These are phyloP conservation scores for Acestrorhynchus altus DNA, from an alignment of 2,797 vertebrate species.

Conservation along the genomic window DNA sequence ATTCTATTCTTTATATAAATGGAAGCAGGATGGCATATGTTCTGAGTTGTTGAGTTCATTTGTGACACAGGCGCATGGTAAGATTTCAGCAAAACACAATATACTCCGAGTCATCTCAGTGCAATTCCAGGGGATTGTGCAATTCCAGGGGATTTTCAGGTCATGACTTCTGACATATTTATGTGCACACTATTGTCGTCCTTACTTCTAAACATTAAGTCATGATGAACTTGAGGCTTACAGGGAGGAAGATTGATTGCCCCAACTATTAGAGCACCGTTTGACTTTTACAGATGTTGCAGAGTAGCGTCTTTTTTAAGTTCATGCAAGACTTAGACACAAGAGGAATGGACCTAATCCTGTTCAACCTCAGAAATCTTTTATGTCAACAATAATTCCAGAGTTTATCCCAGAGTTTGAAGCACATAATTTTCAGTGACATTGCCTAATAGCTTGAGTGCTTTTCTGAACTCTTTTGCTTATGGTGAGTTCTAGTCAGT, in stretches of 20 bases:
- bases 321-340: not conserved
- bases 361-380: slow-evolving; percentile 34
- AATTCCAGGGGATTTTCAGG: slow-evolving; percentile 10
- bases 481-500: slow-evolving; percentile 10
- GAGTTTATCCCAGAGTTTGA: slow-evolving; percentile 36
- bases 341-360: not conserved
- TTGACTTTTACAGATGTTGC: not conserved
- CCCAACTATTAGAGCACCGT: not conserved
- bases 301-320: slow-evolving; percentile 10
- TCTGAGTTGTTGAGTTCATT: not conserved
- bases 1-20: not conserved
- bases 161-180: slow-evolving; percentile 27
- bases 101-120: slow-evolving; percentile 5
- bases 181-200: not conserved
- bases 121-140: slow-evolving; percentile 16
- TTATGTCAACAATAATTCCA: slow-evolving; percentile 38
- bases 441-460: slow-evolving; percentile 45
- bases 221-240: slow-evolving; percentile 23
- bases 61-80: not conserved
- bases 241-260: not conserved
- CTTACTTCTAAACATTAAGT: slow-evolving; percentile 25
- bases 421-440: slow-evolving; percentile 13
- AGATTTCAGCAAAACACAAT: not conserved
- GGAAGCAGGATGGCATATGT: not conserved
- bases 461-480: slow-evolving; percentile 36